Conservation (phyloP, 2,888 invertebrate genomes). For the Pseudoips prasinana region DNA sequence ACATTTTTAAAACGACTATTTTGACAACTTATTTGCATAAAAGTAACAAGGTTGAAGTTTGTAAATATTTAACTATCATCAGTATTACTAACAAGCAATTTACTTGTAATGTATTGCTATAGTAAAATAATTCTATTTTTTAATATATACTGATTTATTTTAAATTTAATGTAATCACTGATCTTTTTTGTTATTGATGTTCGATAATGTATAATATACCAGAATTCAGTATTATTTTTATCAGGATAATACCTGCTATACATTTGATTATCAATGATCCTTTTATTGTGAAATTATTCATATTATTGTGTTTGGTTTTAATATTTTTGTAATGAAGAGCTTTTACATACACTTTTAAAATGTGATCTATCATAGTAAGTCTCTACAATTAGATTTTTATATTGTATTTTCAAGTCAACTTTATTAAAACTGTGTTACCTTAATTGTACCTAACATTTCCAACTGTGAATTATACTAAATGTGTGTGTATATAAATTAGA, state of each 20-base stretch:
- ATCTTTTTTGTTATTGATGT: no score
- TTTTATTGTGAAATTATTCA: no score
- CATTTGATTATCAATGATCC: no score
- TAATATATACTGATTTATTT: no score
- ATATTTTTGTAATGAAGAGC: background rate
- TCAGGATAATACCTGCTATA: no score
- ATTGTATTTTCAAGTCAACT: constrained; percentile 5
- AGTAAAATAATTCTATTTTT: no score
- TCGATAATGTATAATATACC: no score
- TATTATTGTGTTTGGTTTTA: background rate
- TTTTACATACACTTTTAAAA: background rate
- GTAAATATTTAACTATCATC: no score
- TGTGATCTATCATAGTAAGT: constrained; percentile 4
- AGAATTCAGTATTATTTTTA: no score
- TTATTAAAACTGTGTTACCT: constrained; percentile 12
- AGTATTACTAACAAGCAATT: no score
- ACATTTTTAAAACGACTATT: constrained; percentile 11
- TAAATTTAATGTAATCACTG: no score
- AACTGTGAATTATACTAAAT: constrained; percentile 32
- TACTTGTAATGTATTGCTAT: no score
- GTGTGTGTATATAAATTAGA: constrained; percentile 53
- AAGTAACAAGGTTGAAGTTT: background rate
- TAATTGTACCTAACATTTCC: constrained; percentile 21
- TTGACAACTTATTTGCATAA: background rate
- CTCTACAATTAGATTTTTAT: constrained; percentile 15